Base-by-base conservation (phyloP, 2,888 invertebrate genomes). In the Drosophila suboccidentalis region DNA sequence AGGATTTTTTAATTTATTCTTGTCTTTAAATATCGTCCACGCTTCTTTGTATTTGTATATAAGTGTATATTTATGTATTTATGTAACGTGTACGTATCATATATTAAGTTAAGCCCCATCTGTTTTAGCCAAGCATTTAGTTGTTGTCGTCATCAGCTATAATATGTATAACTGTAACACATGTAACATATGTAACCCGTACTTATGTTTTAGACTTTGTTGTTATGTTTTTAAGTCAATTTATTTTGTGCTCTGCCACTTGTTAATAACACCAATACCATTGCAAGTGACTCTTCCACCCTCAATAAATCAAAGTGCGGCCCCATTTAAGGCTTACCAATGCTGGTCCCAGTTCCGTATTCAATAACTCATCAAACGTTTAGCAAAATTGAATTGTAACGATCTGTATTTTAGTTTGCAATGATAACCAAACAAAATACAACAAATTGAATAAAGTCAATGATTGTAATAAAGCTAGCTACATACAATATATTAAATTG, bases 211-310 rank as follows among this genome's bases (percentile, higher is more conserved):
- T 59, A 47, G 58, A 36, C 43, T 78, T 87, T 82, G 87, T 82
- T 89, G 87, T 84, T 82, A 87, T 82, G 67, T 82, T 87, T 82
- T 87, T 87, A 82, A 89, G 85, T 66, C 50, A 34, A 82, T 61
- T 71, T 80, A 71, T 59, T 83, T 60, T 64, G 41, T 50, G 43
- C 49, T 43, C 41, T 43, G 50, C 49, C 61, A 54, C 47, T 51
- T 74, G 63, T 17, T 49, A 19, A 17, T 17, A 41, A 19, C 19
- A 43, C 36, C 36, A 36, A 36, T 36, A 36, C 13, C 13, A 36
- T 17, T 11, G 19, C 11, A 11, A 43, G 43, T 11, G 43, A 19
- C 11, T 17, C 41, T 43, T 9, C 19, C 39, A 39, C 39, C 9
- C 9, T 15, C 11, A 41, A 17, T 41, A 17, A 17, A 11, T 41